Evolutionary conservation across 2,888 invertebrate species (phyloP).

Genomic region (Halictus quadricinctus): DNA sequence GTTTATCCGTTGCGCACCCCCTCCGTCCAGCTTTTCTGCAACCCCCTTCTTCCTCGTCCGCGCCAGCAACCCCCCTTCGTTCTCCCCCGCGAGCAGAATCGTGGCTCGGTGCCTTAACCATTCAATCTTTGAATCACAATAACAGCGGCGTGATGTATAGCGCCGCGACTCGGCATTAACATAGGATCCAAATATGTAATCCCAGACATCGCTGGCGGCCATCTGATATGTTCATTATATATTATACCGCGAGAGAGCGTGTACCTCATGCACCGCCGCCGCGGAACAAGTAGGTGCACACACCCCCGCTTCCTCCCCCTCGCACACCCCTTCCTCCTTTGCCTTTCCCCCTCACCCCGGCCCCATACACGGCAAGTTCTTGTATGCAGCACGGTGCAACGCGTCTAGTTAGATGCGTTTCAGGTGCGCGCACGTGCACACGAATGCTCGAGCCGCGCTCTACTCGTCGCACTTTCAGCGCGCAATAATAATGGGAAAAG

Average conservation of each 20-base stretch:
- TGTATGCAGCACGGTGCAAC: slow-evolving; percentile 55
- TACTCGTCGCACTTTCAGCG: slow-evolving; percentile 57
- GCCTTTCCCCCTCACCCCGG: background rate
- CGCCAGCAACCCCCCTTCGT: background rate
- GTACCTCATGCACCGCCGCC: slow-evolving; percentile 56
- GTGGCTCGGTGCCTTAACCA: slow-evolving; percentile 66
- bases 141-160: slow-evolving; percentile 68
- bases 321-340: background rate
- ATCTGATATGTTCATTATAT: slow-evolving; percentile 72
- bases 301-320: background rate
- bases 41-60: background rate
- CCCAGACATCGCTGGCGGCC: slow-evolving; percentile 72
- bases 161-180: slow-evolving; percentile 69
- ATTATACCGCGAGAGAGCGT: slow-evolving; percentile 60
- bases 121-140: slow-evolving; percentile 72
- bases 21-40: slow-evolving; percentile 1
- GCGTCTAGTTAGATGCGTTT: slow-evolving; percentile 68
- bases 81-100: slow-evolving; percentile 33
- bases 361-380: slow-evolving; percentile 28
- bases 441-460: slow-evolving; percentile 48
- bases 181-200: slow-evolving; percentile 72
- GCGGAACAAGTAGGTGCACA: slow-evolving; percentile 66
- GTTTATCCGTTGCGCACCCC: slow-evolving; percentile 7
- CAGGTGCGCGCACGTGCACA: slow-evolving; percentile 65
- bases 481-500: slow-evolving; percentile 57